These are phyloP conservation scores for Enteromius paludinosus DNA, from an alignment of 2,797 vertebrate genomes.

Conservation along the genomic window DNA sequence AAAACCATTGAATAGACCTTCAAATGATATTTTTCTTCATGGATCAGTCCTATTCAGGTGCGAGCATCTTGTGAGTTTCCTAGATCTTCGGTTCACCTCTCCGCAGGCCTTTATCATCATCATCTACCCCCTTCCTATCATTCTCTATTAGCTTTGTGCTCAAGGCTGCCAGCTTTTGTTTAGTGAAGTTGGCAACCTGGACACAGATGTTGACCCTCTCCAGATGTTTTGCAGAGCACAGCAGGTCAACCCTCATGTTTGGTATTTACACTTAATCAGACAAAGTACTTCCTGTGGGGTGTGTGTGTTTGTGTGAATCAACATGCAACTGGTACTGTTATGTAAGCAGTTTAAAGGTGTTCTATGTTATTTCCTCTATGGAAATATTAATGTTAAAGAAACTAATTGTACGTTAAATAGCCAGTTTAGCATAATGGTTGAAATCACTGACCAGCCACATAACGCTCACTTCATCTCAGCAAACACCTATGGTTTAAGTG, in stretches of 20 bases:
- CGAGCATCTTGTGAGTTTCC: not conserved
- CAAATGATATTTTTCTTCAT: not conserved
- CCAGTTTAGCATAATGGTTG: not conserved
- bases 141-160: constrained; percentile 22
- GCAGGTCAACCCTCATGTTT: constrained; percentile 50
- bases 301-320: constrained; percentile 28
- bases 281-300: constrained; percentile 35
- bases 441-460: not conserved
- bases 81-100: constrained; percentile 12
- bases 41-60: not conserved
- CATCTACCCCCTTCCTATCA: constrained; percentile 21
- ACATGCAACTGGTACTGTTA: not conserved
- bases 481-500: not conserved
- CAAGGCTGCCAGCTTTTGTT: constrained; percentile 40
- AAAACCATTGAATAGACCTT: not conserved
- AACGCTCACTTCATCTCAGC: not conserved
- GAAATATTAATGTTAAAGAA: not conserved
- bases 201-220: constrained; percentile 47
- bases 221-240: constrained; percentile 48
- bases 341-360: not conserved
- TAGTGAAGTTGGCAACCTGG: constrained; percentile 31
- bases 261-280: constrained; percentile 48
- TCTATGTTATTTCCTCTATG: not conserved
- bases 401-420: not conserved
- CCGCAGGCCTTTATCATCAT: constrained; percentile 25